Percentiles rank a stretch among this genome's conserved stretches.
These are phyloP conservation scores for Hydropsyche tenuis DNA, from an alignment of 1,140 invertebrate genomes.

Conservation along the genomic window DNA sequence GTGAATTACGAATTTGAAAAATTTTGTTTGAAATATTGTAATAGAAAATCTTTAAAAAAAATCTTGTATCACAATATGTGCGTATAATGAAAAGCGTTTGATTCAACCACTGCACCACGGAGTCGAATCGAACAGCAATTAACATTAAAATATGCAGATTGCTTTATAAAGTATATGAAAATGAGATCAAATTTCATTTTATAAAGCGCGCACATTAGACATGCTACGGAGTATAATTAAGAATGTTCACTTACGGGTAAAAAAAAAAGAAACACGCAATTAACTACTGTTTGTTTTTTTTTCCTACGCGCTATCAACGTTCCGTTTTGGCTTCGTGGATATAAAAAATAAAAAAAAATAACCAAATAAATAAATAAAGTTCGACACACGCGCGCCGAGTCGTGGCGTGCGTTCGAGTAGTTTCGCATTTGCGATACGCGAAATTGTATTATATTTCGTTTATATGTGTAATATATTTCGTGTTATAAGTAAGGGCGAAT, in stretches of 20 bases:
- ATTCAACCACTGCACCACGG: conserved; percentile 20
- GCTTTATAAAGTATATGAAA: conserved; percentile 42
- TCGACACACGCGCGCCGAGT: neutral
- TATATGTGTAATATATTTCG: too few relatives aligned
- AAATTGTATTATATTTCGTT: neutral
- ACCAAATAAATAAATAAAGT: conserved; percentile 1
- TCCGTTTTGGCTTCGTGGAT: neutral
- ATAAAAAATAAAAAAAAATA: too few relatives aligned
- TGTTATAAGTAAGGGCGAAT: neutral
- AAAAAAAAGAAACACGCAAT: conserved; percentile 32
- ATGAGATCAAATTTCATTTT: conserved; percentile 42
- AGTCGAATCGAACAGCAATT: conserved; percentile 25
- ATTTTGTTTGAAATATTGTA: too few relatives aligned
- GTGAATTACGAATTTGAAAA: too few relatives aligned
- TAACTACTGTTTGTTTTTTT: conserved; percentile 32
- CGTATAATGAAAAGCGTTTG: too few relatives aligned
- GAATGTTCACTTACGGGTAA: neutral
- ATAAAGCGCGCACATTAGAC: conserved; percentile 39
- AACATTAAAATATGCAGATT: conserved; percentile 41
- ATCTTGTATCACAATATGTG: too few relatives aligned
- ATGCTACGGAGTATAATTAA: conserved; percentile 36
- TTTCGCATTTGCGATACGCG: conserved; percentile 14
- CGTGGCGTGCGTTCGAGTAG: neutral
- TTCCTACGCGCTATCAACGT: neutral
- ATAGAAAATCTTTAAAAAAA: too few relatives aligned